phyloP scores from a whole-genome alignment of 2,797 vertebrate species.

The Apogon hyalosoma region DNA sequence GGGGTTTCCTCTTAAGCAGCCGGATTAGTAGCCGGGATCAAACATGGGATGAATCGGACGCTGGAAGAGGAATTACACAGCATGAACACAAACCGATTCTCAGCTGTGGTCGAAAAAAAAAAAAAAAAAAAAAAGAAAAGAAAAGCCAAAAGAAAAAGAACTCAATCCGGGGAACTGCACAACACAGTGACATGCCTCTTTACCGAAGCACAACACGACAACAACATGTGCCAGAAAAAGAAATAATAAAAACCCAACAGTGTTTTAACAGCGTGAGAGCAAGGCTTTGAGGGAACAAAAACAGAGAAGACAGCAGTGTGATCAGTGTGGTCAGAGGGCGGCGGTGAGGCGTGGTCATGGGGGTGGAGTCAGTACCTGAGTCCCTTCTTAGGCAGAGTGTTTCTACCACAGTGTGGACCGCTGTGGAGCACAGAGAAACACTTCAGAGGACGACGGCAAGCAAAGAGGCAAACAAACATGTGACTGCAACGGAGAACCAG shows the following conservation, averaged over 20 bases:
- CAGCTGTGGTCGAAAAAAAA: constrained; percentile 57
- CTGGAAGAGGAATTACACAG: constrained; percentile 44
- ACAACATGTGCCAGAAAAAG: constrained; percentile 49
- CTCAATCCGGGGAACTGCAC: constrained; percentile 48
- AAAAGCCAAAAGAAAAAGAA: constrained; percentile 10
- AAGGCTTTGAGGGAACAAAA: constrained; percentile 40
- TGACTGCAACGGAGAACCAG: constrained; percentile 25
- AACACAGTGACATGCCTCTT: constrained; percentile 61
- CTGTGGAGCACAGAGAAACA: constrained; percentile 91
- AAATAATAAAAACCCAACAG: constrained; percentile 46
- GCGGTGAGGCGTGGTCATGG: background rate
- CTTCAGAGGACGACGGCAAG: constrained; percentile 66
- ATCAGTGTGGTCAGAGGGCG: constrained; percentile 22
- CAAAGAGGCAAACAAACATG: constrained; percentile 47
- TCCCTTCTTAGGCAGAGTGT: constrained; percentile 99
- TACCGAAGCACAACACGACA: constrained; percentile 66
- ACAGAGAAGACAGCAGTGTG: constrained; percentile 44
- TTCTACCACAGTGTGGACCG: constrained; percentile 95
- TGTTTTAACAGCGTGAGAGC: constrained; percentile 41
- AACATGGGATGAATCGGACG: constrained; percentile 50
- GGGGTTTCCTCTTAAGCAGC: constrained; percentile 26
- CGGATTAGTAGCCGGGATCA: constrained; percentile 52
- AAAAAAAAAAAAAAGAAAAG: no score
- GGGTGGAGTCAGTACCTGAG: constrained; percentile 90
- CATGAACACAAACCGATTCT: constrained; percentile 37